Percentiles rank a stretch among this genome's conserved stretches.
Evolutionary conservation across 2,113 vertebrate species (phyloP).

Genomic region (Bubo blakistoni): DNA sequence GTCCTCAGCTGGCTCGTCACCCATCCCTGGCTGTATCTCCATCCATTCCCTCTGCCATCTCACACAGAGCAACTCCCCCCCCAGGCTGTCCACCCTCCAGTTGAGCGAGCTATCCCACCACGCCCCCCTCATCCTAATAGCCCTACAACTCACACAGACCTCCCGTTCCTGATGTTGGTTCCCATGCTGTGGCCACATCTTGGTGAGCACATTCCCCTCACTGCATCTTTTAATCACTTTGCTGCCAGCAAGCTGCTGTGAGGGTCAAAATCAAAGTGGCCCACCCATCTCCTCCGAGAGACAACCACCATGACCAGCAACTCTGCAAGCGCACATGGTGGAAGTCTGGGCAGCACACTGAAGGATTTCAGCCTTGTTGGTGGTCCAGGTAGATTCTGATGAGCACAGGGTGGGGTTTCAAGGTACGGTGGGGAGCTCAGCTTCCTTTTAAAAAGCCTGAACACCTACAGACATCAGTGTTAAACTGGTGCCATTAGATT

Average conservation of each 20-base stretch:
- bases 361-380: neutral
- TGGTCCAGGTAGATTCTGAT: neutral
- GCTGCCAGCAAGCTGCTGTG: neutral
- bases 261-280: neutral
- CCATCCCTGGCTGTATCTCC: neutral
- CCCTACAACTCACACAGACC: neutral
- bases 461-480: neutral
- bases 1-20: neutral
- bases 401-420: neutral
- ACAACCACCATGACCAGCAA: neutral
- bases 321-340: accelerated
- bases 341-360: neutral
- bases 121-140: neutral
- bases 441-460: neutral
- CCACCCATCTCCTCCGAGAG: neutral
- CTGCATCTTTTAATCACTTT: neutral
- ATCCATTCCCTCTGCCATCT: neutral
- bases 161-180: neutral
- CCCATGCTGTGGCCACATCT: neutral
- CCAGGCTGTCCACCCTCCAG: neutral
- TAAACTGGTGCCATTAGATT: neutral
- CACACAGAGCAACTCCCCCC: neutral
- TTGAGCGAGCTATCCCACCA: neutral
- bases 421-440: neutral
- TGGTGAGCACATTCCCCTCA: neutral